Evolutionary conservation across 2,797 vertebrate genomes (phyloP).

Genomic region (Heterohyrax brucei): DNA sequence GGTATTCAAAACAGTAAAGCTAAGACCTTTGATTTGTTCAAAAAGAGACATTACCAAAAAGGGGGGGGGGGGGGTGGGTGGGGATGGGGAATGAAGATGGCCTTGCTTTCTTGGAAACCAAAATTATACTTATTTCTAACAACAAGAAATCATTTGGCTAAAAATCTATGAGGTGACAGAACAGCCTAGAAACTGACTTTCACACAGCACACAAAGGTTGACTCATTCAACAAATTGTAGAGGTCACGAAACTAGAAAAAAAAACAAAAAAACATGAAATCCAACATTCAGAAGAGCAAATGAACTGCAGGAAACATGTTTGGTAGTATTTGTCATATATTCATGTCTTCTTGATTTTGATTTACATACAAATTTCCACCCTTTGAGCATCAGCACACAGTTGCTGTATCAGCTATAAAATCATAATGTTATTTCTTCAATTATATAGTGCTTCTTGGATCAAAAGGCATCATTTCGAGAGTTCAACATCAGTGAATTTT

Average conservation of each 20-base stretch:
- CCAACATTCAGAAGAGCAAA: neutral
- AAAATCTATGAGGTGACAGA: neutral
- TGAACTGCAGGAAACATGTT: neutral
- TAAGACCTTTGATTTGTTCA: neutral
- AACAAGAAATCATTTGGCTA: neutral
- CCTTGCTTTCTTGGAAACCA: neutral
- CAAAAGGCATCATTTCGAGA: neutral
- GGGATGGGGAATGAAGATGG: neutral
- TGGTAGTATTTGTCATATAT: neutral
- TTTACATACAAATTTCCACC: neutral
- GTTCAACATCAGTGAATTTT: neutral
- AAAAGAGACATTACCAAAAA: neutral
- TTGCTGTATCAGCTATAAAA: neutral
- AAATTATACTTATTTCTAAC: neutral
- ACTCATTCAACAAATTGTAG: neutral
- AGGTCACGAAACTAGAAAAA: neutral
- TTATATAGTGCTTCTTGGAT: slow-evolving; percentile 22
- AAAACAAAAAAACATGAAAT: neutral
- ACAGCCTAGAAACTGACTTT: neutral
- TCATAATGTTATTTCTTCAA: neutral
- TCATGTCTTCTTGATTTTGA: neutral
- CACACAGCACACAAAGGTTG: neutral
- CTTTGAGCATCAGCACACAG: slow-evolving; percentile 18
- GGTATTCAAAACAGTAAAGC: neutral
- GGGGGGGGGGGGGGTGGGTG: no score